Percentiles rank a stretch among this genome's conserved stretches.
These are phyloP conservation scores for Proales similis DNA, from an alignment of 1,140 invertebrate genomes.

Conservation along the genomic window DNA sequence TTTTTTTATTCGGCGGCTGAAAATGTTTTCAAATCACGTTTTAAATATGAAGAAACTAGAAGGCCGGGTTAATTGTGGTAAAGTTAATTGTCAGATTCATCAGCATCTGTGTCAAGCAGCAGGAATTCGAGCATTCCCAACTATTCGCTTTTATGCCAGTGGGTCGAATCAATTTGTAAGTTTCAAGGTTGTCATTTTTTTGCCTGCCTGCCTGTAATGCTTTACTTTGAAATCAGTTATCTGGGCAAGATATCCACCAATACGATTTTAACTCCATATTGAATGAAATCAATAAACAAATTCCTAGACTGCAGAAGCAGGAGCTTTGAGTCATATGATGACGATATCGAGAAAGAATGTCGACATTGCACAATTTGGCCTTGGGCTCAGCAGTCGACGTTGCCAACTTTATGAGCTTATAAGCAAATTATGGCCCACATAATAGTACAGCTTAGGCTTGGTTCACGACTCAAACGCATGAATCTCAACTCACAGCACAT, in stretches of 20 bases:
- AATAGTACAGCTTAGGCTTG: no score
- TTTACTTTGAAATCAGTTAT: not conserved
- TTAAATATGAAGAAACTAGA: conserved; percentile 54
- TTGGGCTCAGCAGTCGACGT: no score
- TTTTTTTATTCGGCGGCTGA: not conserved
- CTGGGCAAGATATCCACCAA: conserved; percentile 12
- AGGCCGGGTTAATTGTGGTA: conserved; percentile 55
- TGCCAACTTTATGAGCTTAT: no score
- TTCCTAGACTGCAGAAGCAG: no score
- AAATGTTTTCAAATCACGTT: conserved; percentile 29
- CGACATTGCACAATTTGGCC: no score
- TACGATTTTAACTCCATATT: conserved; percentile 9
- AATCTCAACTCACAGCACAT: no score
- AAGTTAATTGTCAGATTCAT: conserved; percentile 58
- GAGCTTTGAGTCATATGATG: no score
- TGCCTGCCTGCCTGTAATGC: not conserved
- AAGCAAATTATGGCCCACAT: no score
- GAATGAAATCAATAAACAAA: not conserved
- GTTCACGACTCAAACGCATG: no score
- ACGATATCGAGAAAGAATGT: no score
- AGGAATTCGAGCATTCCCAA: conserved; percentile 57
- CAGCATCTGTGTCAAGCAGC: conserved; percentile 52
- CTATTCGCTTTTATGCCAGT: conserved; percentile 54
- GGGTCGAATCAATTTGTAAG: conserved; percentile 22
- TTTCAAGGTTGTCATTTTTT: not conserved